Base-by-base conservation (phyloP, 2,888 invertebrate genomes). In the Patella depressa region DNA sequence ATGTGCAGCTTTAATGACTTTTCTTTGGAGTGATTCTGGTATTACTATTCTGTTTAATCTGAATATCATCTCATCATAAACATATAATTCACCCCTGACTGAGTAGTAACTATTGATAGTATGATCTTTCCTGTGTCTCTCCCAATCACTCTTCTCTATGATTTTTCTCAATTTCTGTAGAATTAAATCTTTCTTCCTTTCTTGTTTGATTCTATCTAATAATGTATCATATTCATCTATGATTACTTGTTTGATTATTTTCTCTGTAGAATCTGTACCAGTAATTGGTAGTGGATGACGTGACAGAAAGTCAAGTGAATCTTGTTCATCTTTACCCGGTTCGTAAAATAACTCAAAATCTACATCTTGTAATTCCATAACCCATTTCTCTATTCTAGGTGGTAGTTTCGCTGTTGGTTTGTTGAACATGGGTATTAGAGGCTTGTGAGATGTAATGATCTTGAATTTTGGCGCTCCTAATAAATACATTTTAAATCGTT, bases 391-490 rank as follows among this genome's bases (percentile, higher is more conserved):
- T 57, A 78, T 75, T 29, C 75, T 34, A 11, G 74, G 78, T 17
- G 75, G 59, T 53, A 72, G 53, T 55, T 75, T 78, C 4, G 75
- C 59, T 17, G 72, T 29, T 15, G 53, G 70, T 53, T 70, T 69
- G n/a, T 69, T 75, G 45, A 70, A 69, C 5, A 14, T 17, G 19
- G 75, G 70, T 75, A 45, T 75, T n/a, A 53, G 54, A 73, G 73
- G 55, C 55, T 82, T 79, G 59, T 79, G 79, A 3, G 74, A 76
- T 19, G 82, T 80, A 11, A 79, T 78, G 53, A 80, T 80, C 19
- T 75, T 78, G 55, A 78, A 74, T 57, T 65, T 79, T 19, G 80
- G 79, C 24, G 82, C 80, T 71, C 82, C 79, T 53, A 79, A 65
- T 53, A 80, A 54, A 71, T 82, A 79, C 29, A 78, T 80, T 29